These are phyloP conservation scores for Apodemus agrarius DNA, from an alignment of 2,797 vertebrate species.

Conservation along the genomic window DNA sequence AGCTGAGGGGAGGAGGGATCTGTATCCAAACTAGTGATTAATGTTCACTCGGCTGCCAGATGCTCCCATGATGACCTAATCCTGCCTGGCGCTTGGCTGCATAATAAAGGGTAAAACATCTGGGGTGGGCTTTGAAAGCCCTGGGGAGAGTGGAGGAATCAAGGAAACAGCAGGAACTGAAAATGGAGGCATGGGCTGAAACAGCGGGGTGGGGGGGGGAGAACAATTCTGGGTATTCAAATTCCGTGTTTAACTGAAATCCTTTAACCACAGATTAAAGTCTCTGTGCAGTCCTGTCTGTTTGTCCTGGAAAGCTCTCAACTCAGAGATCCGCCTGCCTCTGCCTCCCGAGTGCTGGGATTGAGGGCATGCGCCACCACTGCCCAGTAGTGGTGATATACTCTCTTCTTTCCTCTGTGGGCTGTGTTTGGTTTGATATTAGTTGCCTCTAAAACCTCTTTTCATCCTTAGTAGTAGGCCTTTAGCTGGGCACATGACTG, in stretches of 20 bases:
- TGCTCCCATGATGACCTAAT: not conserved
- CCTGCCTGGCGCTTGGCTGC: not conserved
- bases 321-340: not conserved
- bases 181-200: not conserved
- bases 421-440: not conserved
- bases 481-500: not conserved
- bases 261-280: not conserved
- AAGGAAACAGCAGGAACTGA: not conserved
- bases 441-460: not conserved
- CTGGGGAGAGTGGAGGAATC: not conserved
- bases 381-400: too few species aligned
- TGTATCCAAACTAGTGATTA: not conserved
- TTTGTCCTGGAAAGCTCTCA: not conserved
- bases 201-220: not conserved
- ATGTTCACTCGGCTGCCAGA: not conserved
- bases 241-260: not conserved
- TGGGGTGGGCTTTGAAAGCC: not conserved
- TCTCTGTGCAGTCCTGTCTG: not conserved
- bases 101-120: not conserved
- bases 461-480: not conserved
- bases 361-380: not conserved
- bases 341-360: not conserved
- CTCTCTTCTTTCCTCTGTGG: slow-evolving; percentile 1
- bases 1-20: not conserved
- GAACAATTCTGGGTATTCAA: not conserved